Percentiles rank a stretch among this genome's conserved stretches.
Conservation (phyloP, 2,113 vertebrate species). For the Macrotis lagotis region DNA sequence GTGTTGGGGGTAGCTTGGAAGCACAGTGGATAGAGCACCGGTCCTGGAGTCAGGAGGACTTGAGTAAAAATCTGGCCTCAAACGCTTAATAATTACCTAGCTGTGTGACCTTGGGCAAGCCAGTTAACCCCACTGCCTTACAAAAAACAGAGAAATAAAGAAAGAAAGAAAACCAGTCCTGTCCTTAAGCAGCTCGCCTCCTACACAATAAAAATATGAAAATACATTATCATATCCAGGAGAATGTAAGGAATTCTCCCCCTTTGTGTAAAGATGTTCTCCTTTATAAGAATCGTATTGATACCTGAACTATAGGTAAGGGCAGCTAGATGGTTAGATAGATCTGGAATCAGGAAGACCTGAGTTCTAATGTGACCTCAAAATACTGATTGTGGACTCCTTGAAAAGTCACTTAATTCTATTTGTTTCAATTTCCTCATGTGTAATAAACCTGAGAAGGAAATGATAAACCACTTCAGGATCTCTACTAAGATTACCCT, state of each 20-base stretch:
- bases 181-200: background rate
- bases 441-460: constrained; percentile 3
- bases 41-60: too few relatives aligned
- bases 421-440: background rate
- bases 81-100: too few relatives aligned
- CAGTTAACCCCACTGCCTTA: too few relatives aligned
- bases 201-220: background rate
- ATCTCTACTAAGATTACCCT: background rate
- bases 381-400: background rate
- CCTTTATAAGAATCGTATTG: background rate
- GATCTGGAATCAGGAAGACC: background rate
- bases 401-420: background rate
- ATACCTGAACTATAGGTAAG: background rate
- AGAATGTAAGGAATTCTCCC: background rate
- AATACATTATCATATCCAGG: background rate
- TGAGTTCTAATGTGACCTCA: background rate
- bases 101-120: too few relatives aligned
- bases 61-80: too few relatives aligned
- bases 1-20: too few relatives aligned
- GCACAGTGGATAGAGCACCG: too few relatives aligned
- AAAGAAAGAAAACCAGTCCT: background rate
- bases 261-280: background rate
- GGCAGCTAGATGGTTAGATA: background rate
- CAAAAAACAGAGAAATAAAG: too few relatives aligned
- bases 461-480: background rate